Percentiles rank a stretch among this genome's conserved stretches.
Evolutionary conservation across 1,140 invertebrate genomes (phyloP).

Genomic region (Meloidogyne floridensis): DNA sequence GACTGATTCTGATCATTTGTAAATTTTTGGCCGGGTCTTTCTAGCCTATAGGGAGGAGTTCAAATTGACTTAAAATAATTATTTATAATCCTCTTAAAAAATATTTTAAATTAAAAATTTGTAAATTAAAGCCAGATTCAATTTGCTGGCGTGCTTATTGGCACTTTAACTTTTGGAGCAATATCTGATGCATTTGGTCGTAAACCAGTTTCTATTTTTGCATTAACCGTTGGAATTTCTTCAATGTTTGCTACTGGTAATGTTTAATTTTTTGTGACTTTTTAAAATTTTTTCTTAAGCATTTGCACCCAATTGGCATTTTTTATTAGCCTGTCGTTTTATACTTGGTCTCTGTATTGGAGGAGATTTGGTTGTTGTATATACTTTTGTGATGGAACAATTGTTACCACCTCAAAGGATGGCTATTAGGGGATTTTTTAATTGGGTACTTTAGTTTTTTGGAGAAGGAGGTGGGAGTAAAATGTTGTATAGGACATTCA

Average conservation of each 20-base stretch:
- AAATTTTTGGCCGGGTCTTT: too few species aligned
- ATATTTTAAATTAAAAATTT: neutral
- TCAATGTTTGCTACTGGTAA: conserved; percentile 21
- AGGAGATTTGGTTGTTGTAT: conserved; percentile 52
- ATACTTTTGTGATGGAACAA: conserved; percentile 41
- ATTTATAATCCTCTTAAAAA: too few species aligned
- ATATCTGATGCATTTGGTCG: conserved; percentile 57
- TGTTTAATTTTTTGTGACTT: conserved; percentile 8
- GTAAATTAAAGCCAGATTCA: conserved; percentile 26
- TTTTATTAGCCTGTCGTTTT: conserved; percentile 51
- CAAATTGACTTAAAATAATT: too few species aligned
- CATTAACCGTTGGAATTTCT: conserved; percentile 46
- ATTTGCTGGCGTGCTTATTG: conserved; percentile 54
- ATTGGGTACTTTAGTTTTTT: neutral
- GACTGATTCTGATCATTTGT: too few species aligned
- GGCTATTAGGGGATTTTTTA: conserved; percentile 22
- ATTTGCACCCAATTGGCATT: conserved; percentile 47
- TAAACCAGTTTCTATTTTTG: conserved; percentile 54
- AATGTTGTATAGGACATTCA: too few species aligned
- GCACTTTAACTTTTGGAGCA: conserved; percentile 54
- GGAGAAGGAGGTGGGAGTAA: too few species aligned
- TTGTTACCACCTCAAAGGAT: conserved; percentile 46
- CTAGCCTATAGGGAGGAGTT: too few species aligned
- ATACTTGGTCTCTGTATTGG: conserved; percentile 49
- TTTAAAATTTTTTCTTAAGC: conserved; percentile 25